Percentiles rank a stretch among this genome's conserved stretches.
phyloP scores from a whole-genome alignment of 2,797 vertebrate species.

The Sebastes wilsoni region DNA sequence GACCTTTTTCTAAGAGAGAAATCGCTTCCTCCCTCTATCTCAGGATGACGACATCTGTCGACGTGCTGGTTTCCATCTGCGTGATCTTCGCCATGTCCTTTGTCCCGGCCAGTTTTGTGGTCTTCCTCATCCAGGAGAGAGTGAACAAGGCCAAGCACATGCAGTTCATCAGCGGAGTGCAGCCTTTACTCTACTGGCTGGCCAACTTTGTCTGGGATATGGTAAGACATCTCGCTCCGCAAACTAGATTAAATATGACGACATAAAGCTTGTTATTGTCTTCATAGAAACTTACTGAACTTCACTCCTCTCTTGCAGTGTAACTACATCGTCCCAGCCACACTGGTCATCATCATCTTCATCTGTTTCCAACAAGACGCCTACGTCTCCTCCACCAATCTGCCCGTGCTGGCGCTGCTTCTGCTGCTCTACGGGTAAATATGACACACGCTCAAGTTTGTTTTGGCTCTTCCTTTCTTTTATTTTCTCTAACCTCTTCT shows the following conservation, averaged over 20 bases:
- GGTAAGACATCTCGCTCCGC: constrained; percentile 80
- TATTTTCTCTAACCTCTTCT: not conserved
- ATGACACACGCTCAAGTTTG: not conserved
- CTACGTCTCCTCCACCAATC: constrained; percentile 96
- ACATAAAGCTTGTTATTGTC: not conserved
- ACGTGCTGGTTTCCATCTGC: constrained; percentile 94
- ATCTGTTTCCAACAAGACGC: constrained; percentile 99
- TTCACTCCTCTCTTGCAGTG: constrained; percentile 83
- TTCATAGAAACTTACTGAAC: not conserved
- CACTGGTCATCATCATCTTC: constrained; percentile 95
- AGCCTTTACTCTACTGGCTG: constrained; percentile 95
- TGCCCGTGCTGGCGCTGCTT: constrained; percentile 94
- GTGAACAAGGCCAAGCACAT: constrained; percentile 98
- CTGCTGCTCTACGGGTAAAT: constrained; percentile 94
- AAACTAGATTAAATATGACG: not conserved
- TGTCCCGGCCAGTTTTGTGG: constrained; percentile 93
- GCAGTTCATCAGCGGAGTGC: constrained; percentile 98
- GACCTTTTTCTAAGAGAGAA: not conserved
- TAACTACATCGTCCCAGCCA: constrained; percentile 97
- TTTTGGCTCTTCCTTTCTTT: not conserved
- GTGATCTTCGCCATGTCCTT: constrained; percentile 97
- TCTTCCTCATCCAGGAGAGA: constrained; percentile 97
- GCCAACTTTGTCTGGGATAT: constrained; percentile 99
- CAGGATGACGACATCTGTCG: constrained; percentile 98
- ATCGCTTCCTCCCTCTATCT: not conserved